These are phyloP conservation scores for Loripinus fragilis DNA, from an alignment of 2,888 invertebrate species.

Conservation along the genomic window DNA sequence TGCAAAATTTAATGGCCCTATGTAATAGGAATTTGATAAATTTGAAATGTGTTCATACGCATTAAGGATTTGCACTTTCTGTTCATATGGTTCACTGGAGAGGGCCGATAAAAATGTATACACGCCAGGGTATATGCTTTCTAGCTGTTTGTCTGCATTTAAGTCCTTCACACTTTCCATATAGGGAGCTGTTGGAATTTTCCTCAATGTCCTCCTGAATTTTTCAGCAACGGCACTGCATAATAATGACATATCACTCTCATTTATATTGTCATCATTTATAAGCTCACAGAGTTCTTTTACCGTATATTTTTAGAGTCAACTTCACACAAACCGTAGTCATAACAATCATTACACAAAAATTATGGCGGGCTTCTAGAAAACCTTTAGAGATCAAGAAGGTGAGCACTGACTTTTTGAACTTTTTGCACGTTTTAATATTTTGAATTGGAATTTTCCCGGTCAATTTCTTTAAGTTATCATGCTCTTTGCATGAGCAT, in stretches of 20 bases:
- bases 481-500: too few species aligned
- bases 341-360: too few species aligned
- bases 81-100: background rate
- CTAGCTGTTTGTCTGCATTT: background rate
- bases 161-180: background rate
- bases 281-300: background rate
- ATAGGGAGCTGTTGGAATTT: background rate
- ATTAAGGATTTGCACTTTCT: background rate
- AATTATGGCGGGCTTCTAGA: too few species aligned
- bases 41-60: background rate
- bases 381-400: too few species aligned
- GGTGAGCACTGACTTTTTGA: too few species aligned
- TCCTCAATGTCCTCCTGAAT: background rate
- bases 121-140: background rate
- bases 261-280: background rate
- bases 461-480: too few species aligned
- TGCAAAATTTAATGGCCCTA: constrained; percentile 22
- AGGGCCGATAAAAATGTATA: background rate
- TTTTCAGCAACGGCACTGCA: background rate
- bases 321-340: background rate
- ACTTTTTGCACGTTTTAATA: too few species aligned
- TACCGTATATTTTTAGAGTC: background rate
- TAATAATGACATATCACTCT: background rate
- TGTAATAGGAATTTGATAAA: background rate
- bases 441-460: too few species aligned